These are phyloP conservation scores for Epizoanthus fatuus DNA, from an alignment of 92 coral and sea anemone species.

Conservation along the genomic window DNA sequence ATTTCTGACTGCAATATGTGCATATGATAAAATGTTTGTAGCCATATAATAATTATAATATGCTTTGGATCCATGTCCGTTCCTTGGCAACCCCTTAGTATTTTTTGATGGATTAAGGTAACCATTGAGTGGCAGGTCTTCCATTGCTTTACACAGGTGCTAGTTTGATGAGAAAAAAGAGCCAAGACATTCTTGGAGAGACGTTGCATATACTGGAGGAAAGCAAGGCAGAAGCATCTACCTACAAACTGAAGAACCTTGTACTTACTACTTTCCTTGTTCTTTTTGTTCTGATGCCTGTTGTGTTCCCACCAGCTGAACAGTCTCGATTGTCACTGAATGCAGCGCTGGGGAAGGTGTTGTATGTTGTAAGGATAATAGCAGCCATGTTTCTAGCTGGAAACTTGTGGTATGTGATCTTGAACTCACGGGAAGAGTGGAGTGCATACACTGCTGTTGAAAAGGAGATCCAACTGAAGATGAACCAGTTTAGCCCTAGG, in stretches of 20 bases:
- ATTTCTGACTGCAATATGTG: too few relatives aligned
- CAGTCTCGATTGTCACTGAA: slow-evolving; percentile 20
- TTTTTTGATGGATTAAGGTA: too few relatives aligned
- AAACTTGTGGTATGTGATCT: slow-evolving; percentile 21
- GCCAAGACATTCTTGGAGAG: slow-evolving; percentile 21
- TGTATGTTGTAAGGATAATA: slow-evolving; percentile 30
- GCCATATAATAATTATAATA: too few relatives aligned
- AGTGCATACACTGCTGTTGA: slow-evolving; percentile 49
- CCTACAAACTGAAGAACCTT: slow-evolving; percentile 33
- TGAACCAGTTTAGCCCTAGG: slow-evolving; percentile 26
- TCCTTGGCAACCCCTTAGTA: too few relatives aligned
- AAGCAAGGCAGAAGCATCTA: slow-evolving; percentile 15
- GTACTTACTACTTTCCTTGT: slow-evolving; percentile 11
- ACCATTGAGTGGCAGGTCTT: too few relatives aligned
- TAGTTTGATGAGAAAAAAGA: slow-evolving; percentile 13
- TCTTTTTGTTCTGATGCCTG: slow-evolving; percentile 37
- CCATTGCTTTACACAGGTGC: not conserved
- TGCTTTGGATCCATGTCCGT: too few relatives aligned
- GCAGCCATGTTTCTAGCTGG: slow-evolving; percentile 39
- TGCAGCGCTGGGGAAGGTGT: slow-evolving; percentile 27
- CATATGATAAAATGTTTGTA: too few relatives aligned
- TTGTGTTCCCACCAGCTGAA: slow-evolving; percentile 18
- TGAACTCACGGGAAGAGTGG: slow-evolving; percentile 46
- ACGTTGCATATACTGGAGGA: slow-evolving; percentile 14
- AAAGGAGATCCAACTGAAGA: slow-evolving; percentile 17